Evolutionary conservation across 2,888 invertebrate species (phyloP).

Genomic region (Octodonta nipae): DNA sequence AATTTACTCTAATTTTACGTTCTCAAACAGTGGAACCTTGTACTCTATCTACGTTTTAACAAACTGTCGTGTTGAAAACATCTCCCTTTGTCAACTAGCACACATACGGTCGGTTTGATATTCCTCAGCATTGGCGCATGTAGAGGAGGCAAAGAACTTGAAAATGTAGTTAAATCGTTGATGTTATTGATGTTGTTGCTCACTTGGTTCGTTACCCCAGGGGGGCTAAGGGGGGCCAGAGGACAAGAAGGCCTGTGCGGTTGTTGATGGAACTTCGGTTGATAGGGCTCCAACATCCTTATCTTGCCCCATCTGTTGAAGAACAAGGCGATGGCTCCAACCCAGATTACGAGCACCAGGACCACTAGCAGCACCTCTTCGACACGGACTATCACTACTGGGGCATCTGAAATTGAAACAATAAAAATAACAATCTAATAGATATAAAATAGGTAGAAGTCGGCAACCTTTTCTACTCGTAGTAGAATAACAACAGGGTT

Average conservation of each 20-base stretch:
- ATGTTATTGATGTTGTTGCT: constrained; percentile 15
- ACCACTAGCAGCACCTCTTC: constrained; percentile 77
- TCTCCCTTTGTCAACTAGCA: background rate
- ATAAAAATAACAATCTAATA: too few species aligned
- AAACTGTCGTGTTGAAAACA: too few species aligned
- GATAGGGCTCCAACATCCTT: constrained; percentile 81
- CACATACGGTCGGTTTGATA: constrained; percentile 2
- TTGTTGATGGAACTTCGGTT: constrained; percentile 78
- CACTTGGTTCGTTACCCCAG: constrained; percentile 34
- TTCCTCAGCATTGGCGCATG: too few species aligned
- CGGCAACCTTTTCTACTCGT: too few species aligned
- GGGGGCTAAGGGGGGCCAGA: constrained; percentile 37
- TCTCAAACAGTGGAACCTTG: too few species aligned
- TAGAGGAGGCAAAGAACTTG: background rate
- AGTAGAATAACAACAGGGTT: too few species aligned
- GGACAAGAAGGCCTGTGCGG: constrained; percentile 64
- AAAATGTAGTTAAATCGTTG: background rate
- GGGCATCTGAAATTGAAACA: constrained; percentile 28
- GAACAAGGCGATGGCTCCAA: constrained; percentile 77
- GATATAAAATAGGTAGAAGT: too few species aligned
- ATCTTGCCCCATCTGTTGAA: constrained; percentile 93
- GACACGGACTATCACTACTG: constrained; percentile 64
- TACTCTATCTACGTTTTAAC: too few species aligned
- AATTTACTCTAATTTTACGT: too few species aligned
- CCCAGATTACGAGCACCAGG: constrained; percentile 74